Conservation (phyloP, 2,797 vertebrate genomes). For the Danio albolineatus region DNA sequence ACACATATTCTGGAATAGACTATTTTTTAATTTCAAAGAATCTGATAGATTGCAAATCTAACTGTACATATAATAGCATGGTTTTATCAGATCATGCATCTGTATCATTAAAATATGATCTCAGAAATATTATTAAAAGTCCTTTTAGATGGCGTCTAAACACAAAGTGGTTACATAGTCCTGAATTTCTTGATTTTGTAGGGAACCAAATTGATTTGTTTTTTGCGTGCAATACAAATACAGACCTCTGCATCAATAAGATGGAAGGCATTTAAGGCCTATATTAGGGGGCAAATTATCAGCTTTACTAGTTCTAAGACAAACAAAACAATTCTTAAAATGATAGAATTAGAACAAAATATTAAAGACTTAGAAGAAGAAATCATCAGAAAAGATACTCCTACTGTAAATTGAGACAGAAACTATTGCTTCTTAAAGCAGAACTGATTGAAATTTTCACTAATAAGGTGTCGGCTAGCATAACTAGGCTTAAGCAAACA, state of each 20-base stretch:
- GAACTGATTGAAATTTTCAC: neutral
- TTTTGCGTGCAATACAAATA: neutral
- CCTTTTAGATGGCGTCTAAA: conserved; percentile 3
- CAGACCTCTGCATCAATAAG: neutral
- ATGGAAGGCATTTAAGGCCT: neutral
- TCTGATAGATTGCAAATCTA: neutral
- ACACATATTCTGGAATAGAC: neutral
- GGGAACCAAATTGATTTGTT: neutral
- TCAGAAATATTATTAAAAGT: neutral
- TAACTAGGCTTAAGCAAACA: neutral
- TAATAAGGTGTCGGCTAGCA: neutral
- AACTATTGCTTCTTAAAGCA: neutral
- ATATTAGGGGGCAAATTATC: too few relatives aligned
- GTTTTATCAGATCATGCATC: conserved; percentile 22
- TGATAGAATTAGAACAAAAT: too few relatives aligned
- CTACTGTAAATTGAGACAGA: too few relatives aligned
- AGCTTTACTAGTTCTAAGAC: too few relatives aligned
- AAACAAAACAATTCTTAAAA: too few relatives aligned
- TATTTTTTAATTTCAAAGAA: neutral
- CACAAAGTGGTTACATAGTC: neutral
- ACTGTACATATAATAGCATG: conserved; percentile 11
- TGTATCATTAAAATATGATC: conserved; percentile 13
- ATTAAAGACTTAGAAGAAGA: neutral
- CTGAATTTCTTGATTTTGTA: neutral
- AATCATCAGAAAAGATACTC: neutral